Base-by-base conservation (phyloP, 2,113 vertebrate genomes). In the Oreochromis aureus region DNA sequence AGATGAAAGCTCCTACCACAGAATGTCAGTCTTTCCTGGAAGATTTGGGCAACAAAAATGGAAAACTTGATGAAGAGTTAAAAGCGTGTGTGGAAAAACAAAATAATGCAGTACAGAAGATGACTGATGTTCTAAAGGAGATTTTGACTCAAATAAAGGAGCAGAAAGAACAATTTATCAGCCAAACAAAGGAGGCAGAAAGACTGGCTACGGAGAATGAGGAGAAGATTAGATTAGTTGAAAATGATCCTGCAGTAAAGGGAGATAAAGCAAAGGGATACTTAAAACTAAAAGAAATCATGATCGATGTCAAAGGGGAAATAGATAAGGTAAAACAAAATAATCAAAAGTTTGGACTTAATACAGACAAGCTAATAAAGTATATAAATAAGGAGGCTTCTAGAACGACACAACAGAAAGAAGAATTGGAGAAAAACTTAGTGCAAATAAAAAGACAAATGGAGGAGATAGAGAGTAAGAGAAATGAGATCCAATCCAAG, bases 361-460 rank as follows among this genome's bases (percentile, higher is more conserved):
- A 34, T 12, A 82, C 41, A 51, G 11, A 51, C 5, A 53, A 0
- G 0, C 3, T 48, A 16, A 3, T 0, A 9, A 13, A 16, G 0
- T 5, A 1, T 10, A 22, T 22, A 34, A 2, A 9, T 1, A 2
- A 9, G 7, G 18, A 82, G 12, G 0, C 24, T 71, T 1, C 11
- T 1, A 22, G 0, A 9, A 41, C 24, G 0, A 15, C 63, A 71
- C n/a, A 44, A 71, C 7, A 41, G 6, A 24, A 71, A 44, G 12
- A 9, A 0, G 63, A 41, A 41, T 0, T 44, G 36, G n/a, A 44
- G 36, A 41, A 13, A 0, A 6, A n/a, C 3, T 36, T 66, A 0
- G 61, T 66, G 61, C 32, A 0, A 66, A 66, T 66, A 18, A 66
- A 66, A 66, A 66, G 34, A 66, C 18, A 44, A 71, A 41, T 41